Percentiles rank a stretch among this genome's conserved stretches.
phyloP scores from a whole-genome alignment of 2,113 vertebrate genomes.

The Tyto alba region DNA sequence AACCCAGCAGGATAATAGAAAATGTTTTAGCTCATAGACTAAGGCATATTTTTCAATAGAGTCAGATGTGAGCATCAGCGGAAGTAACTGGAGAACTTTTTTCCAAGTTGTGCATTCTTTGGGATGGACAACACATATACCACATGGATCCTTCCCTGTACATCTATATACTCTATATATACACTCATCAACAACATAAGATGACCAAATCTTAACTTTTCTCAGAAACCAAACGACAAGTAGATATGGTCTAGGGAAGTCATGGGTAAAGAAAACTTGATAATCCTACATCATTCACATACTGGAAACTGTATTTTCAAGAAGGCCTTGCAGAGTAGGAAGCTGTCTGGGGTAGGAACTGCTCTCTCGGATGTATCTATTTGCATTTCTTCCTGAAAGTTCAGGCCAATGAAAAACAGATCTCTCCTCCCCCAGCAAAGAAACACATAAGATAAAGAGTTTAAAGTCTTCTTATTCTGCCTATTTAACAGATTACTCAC shows the following conservation, averaged over 20 bases:
- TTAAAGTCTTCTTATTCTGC: neutral
- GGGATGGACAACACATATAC: neutral
- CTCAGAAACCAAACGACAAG: neutral
- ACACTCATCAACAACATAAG: neutral
- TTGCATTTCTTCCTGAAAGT: neutral
- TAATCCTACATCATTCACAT: fast-evolving
- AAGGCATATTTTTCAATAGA: neutral
- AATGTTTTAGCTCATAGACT: neutral
- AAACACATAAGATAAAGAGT: neutral
- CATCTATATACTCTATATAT: neutral
- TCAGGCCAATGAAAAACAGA: neutral
- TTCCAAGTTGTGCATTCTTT: neutral
- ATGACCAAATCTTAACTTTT: neutral
- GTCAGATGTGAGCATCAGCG: neutral
- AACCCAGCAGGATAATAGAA: neutral
- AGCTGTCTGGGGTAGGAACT: neutral
- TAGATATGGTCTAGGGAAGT: neutral
- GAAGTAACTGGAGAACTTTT: neutral
- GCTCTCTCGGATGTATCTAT: neutral
- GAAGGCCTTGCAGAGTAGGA: neutral
- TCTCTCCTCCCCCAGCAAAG: neutral
- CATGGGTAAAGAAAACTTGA: neutral
- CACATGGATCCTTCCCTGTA: neutral
- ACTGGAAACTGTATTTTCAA: neutral
- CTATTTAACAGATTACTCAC: neutral